Evolutionary conservation across 2,888 invertebrate species (phyloP).

Genomic region (Steinernema hermaphroditum): DNA sequence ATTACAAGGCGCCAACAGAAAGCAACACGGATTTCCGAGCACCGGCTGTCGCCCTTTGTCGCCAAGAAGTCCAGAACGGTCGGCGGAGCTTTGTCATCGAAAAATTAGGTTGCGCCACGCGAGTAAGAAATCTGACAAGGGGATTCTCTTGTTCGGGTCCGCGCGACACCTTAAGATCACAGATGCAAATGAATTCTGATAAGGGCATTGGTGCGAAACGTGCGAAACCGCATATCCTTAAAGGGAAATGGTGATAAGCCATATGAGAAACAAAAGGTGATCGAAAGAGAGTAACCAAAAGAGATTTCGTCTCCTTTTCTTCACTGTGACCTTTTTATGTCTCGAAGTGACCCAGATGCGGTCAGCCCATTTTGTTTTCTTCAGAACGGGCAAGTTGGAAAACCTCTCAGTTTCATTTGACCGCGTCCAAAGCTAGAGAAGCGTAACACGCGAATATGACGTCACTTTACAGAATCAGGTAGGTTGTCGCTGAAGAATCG

Average conservation of each 20-base stretch:
- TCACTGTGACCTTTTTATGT: slow-evolving; percentile 21
- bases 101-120: slow-evolving; percentile 22
- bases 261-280: not conserved
- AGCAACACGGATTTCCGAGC: slow-evolving; percentile 19
- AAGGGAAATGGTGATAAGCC: slow-evolving; percentile 7
- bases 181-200: not conserved
- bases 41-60: slow-evolving; percentile 25
- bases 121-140: slow-evolving; percentile 28
- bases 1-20: slow-evolving; percentile 26
- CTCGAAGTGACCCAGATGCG: slow-evolving; percentile 30
- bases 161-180: slow-evolving; percentile 1
- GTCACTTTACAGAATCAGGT: too few relatives aligned
- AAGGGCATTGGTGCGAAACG: not conserved
- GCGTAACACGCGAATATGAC: not conserved
- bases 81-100: not conserved
- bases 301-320: slow-evolving; percentile 6
- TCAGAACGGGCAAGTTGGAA: slow-evolving; percentile 1
- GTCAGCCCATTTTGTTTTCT: slow-evolving; percentile 30
- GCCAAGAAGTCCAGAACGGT: slow-evolving; percentile 26
- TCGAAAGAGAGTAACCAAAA: not conserved
- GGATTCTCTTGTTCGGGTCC: not conserved
- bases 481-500: too few relatives aligned
- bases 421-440: not conserved
- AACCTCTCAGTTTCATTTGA: not conserved
- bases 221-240: not conserved